These are phyloP conservation scores for Lophura nycthemera DNA, from an alignment of 2,113 vertebrate species.

Conservation along the genomic window DNA sequence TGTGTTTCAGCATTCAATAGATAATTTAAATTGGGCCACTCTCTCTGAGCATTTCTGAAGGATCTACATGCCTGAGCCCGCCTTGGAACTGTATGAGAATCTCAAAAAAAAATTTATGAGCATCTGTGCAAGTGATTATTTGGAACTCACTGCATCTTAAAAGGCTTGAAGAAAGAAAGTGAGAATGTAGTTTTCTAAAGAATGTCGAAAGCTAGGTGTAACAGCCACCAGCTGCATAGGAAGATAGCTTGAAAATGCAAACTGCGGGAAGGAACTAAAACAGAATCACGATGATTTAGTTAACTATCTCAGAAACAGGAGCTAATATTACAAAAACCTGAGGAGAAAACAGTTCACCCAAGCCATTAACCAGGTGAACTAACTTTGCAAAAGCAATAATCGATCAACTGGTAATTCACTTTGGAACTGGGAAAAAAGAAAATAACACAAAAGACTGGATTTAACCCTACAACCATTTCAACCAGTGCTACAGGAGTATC, in stretches of 20 bases:
- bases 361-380: not conserved
- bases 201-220: not conserved
- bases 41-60: conserved; percentile 25
- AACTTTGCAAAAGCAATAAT: not conserved
- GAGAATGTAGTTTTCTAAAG: not conserved
- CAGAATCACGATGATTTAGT: not conserved
- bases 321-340: not conserved
- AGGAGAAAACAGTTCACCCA: not conserved
- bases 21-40: conserved; percentile 71
- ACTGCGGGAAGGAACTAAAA: not conserved
- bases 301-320: not conserved
- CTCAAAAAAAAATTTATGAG: not conserved
- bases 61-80: conserved; percentile 46
- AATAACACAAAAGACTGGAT: not conserved
- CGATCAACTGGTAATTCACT: not conserved
- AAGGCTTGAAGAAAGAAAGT: not conserved
- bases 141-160: not conserved
- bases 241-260: not conserved
- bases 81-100: not conserved
- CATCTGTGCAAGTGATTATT: conserved; percentile 40
- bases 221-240: not conserved
- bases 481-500: not conserved
- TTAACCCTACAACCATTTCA: not conserved
- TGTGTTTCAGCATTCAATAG: conserved; percentile 65
- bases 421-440: not conserved